These are phyloP conservation scores for Oenanthe oenanthe DNA, from an alignment of 2,113 vertebrate genomes.

Conservation along the genomic window DNA sequence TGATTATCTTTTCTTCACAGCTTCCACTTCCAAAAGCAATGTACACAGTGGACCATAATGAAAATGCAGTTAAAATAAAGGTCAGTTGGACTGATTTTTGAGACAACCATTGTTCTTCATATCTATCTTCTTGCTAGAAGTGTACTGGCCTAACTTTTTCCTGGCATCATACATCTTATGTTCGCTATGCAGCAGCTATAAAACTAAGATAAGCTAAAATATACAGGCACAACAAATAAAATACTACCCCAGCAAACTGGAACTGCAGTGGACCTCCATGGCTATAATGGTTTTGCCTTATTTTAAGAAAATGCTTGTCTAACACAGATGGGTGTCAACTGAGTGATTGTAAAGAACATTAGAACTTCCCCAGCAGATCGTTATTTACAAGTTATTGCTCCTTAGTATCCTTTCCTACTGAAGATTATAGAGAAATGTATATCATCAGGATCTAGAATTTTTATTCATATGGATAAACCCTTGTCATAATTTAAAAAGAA, in stretches of 20 bases:
- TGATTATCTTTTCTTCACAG: background rate
- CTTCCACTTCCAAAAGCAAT: background rate
- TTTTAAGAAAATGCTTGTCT: background rate
- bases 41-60: background rate
- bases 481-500: background rate
- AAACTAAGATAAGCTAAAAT: background rate
- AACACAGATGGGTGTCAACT: background rate
- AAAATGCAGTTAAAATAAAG: background rate
- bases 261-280: background rate
- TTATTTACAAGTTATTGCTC: background rate
- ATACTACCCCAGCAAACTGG: background rate
- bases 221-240: background rate
- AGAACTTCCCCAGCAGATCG: background rate
- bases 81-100: background rate
- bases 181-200: background rate
- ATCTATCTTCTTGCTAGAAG: background rate
- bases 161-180: background rate
- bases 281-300: background rate
- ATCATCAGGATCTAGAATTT: background rate
- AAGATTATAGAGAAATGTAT: background rate
- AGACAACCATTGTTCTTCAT: background rate
- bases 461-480: background rate
- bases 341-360: background rate
- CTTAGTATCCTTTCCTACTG: background rate
- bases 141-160: background rate